These are phyloP conservation scores for Garrulus glandarius DNA, from an alignment of 2,797 vertebrate species.

Conservation along the genomic window DNA sequence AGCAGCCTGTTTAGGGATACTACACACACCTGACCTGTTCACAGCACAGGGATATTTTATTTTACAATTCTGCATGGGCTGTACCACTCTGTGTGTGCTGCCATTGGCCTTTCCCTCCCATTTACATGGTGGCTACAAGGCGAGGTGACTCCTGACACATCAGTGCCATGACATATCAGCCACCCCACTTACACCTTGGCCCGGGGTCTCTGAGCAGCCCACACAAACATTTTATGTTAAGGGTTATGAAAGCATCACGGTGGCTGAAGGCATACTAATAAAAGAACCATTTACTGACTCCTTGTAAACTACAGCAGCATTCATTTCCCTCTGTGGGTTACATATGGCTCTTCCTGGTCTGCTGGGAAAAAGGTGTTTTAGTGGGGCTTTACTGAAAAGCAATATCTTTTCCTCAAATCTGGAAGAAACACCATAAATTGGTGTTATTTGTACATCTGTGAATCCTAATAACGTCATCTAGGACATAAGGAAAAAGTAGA, in stretches of 20 bases:
- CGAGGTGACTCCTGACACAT: neutral
- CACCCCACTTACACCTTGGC: too few species aligned
- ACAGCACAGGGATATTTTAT: neutral
- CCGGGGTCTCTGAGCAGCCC: neutral
- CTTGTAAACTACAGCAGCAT: neutral
- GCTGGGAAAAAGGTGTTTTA: neutral
- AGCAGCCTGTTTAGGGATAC: neutral
- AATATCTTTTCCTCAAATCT: neutral
- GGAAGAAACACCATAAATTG: neutral
- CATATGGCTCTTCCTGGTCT: neutral
- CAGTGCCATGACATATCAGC: neutral
- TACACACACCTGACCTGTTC: fast-evolving
- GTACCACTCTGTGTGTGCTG: neutral
- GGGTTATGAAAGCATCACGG: neutral
- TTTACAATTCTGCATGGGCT: neutral
- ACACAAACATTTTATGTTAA: neutral
- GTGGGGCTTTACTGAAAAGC: neutral
- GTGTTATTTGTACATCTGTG: neutral
- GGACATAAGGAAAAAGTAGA: neutral
- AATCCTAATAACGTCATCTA: neutral
- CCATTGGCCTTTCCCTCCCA: neutral
- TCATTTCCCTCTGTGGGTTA: neutral
- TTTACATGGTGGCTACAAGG: neutral
- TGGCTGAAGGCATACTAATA: neutral
- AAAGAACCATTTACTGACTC: neutral